Conservation (phyloP, 92 coral and sea anemone species). For the Ricordea florida region DNA sequence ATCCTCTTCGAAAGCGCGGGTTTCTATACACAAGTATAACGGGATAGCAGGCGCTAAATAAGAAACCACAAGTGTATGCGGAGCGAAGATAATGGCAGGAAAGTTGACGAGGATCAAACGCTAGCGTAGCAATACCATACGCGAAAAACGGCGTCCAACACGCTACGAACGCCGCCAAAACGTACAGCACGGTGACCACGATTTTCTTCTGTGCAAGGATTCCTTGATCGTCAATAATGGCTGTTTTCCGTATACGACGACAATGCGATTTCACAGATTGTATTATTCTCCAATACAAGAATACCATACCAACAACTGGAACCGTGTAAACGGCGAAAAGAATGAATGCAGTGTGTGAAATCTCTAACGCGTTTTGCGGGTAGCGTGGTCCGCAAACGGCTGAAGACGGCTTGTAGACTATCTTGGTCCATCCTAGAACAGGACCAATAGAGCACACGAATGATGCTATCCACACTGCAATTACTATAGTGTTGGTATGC, state of each 20-base stretch:
- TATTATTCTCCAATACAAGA: slow-evolving; percentile 53
- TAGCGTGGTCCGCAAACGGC: slow-evolving; percentile 44
- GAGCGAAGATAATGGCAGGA: slow-evolving; percentile 40
- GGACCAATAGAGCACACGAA: slow-evolving; percentile 62
- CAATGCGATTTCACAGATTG: slow-evolving; percentile 53
- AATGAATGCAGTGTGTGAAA: slow-evolving; percentile 43
- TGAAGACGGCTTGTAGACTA: slow-evolving; percentile 34
- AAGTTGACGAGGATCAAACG: background rate
- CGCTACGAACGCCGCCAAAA: slow-evolving; percentile 46
- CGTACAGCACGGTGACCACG: slow-evolving; percentile 62
- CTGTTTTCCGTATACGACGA: slow-evolving; percentile 66
- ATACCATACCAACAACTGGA: slow-evolving; percentile 43
- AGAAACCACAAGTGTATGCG: slow-evolving; percentile 70
- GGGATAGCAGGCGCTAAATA: slow-evolving; percentile 64
- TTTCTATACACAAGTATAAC: slow-evolving; percentile 62
- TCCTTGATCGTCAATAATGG: slow-evolving; percentile 81
- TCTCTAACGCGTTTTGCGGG: slow-evolving; percentile 27
- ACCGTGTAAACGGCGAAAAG: slow-evolving; percentile 33
- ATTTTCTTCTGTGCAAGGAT: slow-evolving; percentile 73
- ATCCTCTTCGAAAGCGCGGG: slow-evolving; percentile 83
- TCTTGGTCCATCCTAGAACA: slow-evolving; percentile 73
- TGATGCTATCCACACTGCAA: slow-evolving; percentile 60
- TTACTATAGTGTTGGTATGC: slow-evolving; percentile 39
- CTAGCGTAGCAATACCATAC: slow-evolving; percentile 37
- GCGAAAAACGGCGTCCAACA: slow-evolving; percentile 80